Conservation (phyloP, 2,797 vertebrate genomes). For the Gobio occitaniae region DNA sequence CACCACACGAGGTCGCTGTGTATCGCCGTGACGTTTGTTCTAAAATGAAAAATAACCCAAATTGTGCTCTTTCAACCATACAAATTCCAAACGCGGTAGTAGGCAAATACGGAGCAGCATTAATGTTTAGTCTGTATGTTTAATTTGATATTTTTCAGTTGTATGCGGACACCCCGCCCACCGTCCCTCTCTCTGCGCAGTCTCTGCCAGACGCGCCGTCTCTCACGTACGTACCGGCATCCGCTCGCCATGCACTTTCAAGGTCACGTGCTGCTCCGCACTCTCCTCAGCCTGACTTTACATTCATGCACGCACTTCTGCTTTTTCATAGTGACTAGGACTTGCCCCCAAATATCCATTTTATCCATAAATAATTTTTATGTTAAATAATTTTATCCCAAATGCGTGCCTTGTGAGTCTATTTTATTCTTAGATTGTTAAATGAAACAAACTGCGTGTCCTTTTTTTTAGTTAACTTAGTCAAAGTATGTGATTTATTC, state of each 20-base stretch:
- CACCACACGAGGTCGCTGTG: background rate
- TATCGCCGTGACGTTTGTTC: too few species aligned
- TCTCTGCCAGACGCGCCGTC: conserved; percentile 18
- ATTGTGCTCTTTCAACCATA: background rate
- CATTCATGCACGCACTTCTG: background rate
- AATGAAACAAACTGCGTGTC: background rate
- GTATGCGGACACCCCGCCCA: background rate
- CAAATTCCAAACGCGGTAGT: too few species aligned
- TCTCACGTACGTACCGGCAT: conserved; percentile 57
- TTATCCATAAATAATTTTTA: too few species aligned
- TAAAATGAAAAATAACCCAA: background rate
- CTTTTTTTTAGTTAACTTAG: background rate
- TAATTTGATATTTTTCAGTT: background rate
- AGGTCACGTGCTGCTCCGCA: conserved; percentile 50
- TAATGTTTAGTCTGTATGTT: background rate
- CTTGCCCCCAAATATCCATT: background rate
- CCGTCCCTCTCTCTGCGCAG: background rate
- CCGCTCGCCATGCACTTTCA: background rate
- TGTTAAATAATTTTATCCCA: background rate
- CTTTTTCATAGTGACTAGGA: background rate
- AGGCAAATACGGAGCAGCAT: background rate
- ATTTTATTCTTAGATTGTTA: background rate
- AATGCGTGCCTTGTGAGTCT: background rate
- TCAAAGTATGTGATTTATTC: background rate
- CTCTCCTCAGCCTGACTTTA: background rate